Percentiles rank a stretch among this genome's conserved stretches.
phyloP scores from a whole-genome alignment of 2,888 invertebrate genomes.

The Podotricha telesiphe region DNA sequence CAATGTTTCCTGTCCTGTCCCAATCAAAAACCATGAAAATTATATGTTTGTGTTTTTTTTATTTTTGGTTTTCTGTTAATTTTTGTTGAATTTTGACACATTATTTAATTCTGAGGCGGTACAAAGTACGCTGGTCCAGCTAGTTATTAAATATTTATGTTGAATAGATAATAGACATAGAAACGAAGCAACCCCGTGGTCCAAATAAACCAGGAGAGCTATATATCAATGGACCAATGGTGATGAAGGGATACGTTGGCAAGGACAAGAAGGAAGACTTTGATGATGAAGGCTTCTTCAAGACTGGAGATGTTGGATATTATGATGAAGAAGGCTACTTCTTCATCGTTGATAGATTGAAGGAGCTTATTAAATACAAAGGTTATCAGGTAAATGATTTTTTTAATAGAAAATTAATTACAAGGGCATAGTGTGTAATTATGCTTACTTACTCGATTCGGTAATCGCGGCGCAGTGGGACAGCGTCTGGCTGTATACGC shows the following conservation, averaged over 20 bases:
- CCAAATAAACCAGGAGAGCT: constrained; percentile 90
- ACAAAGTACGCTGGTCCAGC: not conserved
- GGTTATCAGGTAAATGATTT: constrained; percentile 61
- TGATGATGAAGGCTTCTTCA: constrained; percentile 91
- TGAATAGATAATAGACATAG: constrained; percentile 78
- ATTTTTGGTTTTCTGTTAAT: no score
- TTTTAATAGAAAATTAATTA: no score
- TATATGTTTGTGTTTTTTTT: no score
- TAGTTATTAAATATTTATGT: not conserved
- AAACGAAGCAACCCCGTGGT: constrained; percentile 85
- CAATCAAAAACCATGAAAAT: no score
- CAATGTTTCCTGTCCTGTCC: no score
- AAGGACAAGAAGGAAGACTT: constrained; percentile 80
- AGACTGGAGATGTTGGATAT: constrained; percentile 81
- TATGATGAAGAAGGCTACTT: constrained; percentile 66
- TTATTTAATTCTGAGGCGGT: no score
- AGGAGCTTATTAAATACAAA: constrained; percentile 75
- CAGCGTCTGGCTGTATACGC: not conserved
- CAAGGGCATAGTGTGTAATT: no score
- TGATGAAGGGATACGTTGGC: constrained; percentile 92
- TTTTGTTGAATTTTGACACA: no score
- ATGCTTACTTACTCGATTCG: no score
- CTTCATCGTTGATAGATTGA: constrained; percentile 67
- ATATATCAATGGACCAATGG: constrained; percentile 88
- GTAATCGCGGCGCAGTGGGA: no score